Percentiles rank a stretch among this genome's conserved stretches.
These are phyloP conservation scores for Sebastes miniatus DNA, from an alignment of 2,797 vertebrate genomes.

Conservation along the genomic window DNA sequence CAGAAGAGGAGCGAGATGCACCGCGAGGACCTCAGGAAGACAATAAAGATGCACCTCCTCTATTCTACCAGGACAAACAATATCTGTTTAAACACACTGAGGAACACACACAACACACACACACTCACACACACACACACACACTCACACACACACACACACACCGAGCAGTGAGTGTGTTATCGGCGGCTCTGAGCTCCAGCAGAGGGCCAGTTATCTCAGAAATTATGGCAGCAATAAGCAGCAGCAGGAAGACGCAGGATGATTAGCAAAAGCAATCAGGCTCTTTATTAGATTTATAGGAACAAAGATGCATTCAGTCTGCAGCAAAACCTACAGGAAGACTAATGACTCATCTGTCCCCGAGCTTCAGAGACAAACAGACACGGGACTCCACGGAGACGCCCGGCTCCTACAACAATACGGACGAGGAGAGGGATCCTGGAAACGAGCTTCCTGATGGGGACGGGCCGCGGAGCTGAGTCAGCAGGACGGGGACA, in stretches of 20 bases:
- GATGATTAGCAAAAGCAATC: conserved; percentile 88
- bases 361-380: conserved; percentile 33
- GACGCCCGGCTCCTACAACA: conserved; percentile 28
- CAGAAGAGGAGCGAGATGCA: not conserved
- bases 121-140: not conserved
- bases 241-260: conserved; percentile 80
- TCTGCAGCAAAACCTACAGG: conserved; percentile 52
- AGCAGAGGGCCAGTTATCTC: conserved; percentile 82
- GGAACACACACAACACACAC: not conserved
- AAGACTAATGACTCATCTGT: conserved; percentile 66
- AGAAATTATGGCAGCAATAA: conserved; percentile 87
- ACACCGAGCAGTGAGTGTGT: not conserved
- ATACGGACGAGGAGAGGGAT: not conserved
- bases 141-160: not conserved
- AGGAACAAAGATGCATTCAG: conserved; percentile 81
- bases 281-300: conserved; percentile 85
- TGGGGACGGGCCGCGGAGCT: conserved; percentile 20
- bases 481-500: conserved; percentile 23
- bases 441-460: not conserved
- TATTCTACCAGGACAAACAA: not conserved
- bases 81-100: not conserved
- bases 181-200: conserved; percentile 74
- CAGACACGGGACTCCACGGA: conserved; percentile 29
- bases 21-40: not conserved
- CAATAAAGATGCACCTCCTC: not conserved